A percentile compares a stretch with the other conserved stretches of the same genome.
These are phyloP conservation scores for Catajapyx aquilonaris DNA, from an alignment of 1,140 invertebrate genomes.

Conservation along the genomic window DNA sequence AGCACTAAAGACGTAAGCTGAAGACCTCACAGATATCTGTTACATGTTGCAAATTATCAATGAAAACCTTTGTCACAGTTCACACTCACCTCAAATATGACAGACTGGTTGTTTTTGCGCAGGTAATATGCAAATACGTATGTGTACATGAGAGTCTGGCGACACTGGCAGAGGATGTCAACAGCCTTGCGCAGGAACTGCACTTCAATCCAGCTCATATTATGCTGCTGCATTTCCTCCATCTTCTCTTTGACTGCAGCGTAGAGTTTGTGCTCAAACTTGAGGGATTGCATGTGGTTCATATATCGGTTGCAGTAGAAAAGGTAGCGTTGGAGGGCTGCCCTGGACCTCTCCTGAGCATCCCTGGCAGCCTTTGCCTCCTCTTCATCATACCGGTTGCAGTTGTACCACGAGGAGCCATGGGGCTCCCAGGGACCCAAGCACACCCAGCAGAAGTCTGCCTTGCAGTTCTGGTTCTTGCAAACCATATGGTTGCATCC, in stretches of 20 bases:
- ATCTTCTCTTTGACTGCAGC: constrained; percentile 90
- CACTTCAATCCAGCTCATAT: constrained; percentile 99
- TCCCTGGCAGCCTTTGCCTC: constrained; percentile 89
- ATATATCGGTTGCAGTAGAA: constrained; percentile 99
- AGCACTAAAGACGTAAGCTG: too few relatives aligned
- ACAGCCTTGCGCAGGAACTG: constrained; percentile 95
- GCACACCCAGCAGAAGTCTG: constrained; percentile 99
- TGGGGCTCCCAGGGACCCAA: constrained; percentile 97
- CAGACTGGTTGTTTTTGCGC: constrained; percentile 93
- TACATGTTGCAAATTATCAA: too few relatives aligned
- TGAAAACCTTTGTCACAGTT: too few relatives aligned
- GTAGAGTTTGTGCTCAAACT: constrained; percentile 93
- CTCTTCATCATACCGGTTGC: constrained; percentile 93
- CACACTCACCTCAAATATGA: constrained; percentile 69
- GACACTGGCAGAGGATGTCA: constrained; percentile 89
- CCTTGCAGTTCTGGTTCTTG: constrained; percentile 94
- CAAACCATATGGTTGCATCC: constrained; percentile 99
- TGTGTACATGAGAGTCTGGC: constrained; percentile 97
- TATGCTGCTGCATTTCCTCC: constrained; percentile 99
- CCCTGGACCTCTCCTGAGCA: constrained; percentile 83
- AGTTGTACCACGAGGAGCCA: constrained; percentile 96
- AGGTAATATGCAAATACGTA: constrained; percentile 99
- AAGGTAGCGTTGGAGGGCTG: constrained; percentile 78
- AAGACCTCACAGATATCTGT: too few relatives aligned
- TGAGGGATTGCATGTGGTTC: constrained; percentile 97